Base-by-base conservation (phyloP, 2,113 vertebrate species). In the Plecturocebus donacophilus region DNA sequence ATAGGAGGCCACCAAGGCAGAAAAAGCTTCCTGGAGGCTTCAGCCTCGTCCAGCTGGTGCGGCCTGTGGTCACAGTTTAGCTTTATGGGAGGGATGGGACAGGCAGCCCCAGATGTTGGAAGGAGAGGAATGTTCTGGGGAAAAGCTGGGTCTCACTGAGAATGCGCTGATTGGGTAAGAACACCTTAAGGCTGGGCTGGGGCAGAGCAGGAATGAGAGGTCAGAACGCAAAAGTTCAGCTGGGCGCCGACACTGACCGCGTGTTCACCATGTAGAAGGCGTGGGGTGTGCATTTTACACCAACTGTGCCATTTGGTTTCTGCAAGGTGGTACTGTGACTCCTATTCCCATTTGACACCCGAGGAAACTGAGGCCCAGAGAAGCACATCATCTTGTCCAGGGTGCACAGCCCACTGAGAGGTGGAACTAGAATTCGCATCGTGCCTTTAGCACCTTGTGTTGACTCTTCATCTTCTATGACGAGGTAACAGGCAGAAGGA, bases 31-130 rank as follows among this genome's bases (percentile, higher is more conserved):
- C 85, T 9, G 2, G n/a, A 58, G 10, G 56, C 49, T 86, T 32
- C 38, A n/a, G n/a, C 9, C 0, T 5, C 19, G 21, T 20, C 68
- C 89, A n/a, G 30, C 10, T 0, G 1, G 27, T 30, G 27, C 76
- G 66, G 64, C 54, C 64, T 47, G 38, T 38, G 81, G 64, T 61
- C 58, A 47, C 38, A 49, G 40, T 52, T 49, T 58, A 25, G 19
- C 27, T 56, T 32, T 4, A 16, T 9, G 6, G 56, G 27, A 77
- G 42, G 79, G 61, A 35, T 0, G 0, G 12, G n/a, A 12, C 12
- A 6, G 25, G 14, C 2, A n/a, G 42, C 32, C 16, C 35, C 27
- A 2, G 73, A 2, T 0, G 0, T 0, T 38, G 19, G 58, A 20
- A 47, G 66, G 64, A 40, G 49, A 79, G 76, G 71, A 79, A 20